These are phyloP conservation scores for Hipposideros larvatus DNA, from an alignment of 2,797 vertebrate species.

Conservation along the genomic window DNA sequence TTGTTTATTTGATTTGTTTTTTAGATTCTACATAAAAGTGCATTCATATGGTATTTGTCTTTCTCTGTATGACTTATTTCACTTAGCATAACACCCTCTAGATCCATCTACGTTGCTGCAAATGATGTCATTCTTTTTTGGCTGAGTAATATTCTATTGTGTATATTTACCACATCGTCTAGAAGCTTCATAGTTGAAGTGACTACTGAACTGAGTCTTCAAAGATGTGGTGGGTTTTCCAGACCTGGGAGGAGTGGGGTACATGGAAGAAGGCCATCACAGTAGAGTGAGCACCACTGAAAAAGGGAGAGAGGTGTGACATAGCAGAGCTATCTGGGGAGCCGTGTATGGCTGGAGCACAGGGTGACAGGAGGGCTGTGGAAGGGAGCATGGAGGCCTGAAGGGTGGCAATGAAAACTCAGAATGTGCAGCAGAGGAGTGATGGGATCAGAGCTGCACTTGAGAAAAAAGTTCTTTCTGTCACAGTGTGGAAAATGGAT, in stretches of 20 bases:
- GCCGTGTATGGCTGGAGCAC: neutral
- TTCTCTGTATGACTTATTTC: neutral
- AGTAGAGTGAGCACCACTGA: neutral
- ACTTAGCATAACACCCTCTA: neutral
- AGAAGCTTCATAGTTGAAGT: constrained; percentile 6
- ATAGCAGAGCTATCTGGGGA: neutral
- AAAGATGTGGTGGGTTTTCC: constrained; percentile 20
- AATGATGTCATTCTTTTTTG: neutral
- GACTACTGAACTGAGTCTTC: constrained; percentile 34
- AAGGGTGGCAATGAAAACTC: neutral
- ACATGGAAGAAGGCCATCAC: neutral
- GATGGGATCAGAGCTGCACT: neutral
- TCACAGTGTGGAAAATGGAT: neutral
- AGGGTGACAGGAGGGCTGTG: neutral
- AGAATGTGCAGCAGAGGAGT: neutral
- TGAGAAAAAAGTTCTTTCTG: constrained; percentile 43
- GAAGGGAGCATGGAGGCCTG: neutral
- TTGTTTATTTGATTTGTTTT: neutral
- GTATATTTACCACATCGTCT: neutral
- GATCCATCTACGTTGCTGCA: neutral
- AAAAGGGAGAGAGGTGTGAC: neutral
- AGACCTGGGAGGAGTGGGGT: neutral
- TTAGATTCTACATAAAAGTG: neutral
- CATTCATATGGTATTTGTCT: neutral
- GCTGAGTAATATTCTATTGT: neutral